These are phyloP conservation scores for Brachionus koreanus DNA, from an alignment of 1,140 invertebrate species.

Conservation along the genomic window DNA sequence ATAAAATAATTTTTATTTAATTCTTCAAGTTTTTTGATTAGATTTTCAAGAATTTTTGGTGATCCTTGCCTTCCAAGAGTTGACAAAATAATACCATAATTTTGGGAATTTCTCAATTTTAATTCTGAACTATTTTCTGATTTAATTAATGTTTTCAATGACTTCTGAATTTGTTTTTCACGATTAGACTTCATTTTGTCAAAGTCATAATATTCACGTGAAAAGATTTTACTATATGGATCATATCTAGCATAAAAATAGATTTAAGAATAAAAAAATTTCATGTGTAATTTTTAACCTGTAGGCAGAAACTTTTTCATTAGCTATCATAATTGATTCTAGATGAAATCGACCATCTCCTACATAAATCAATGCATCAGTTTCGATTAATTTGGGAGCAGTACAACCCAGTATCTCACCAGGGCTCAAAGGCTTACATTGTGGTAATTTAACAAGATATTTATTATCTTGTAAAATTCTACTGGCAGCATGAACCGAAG, in stretches of 20 bases:
- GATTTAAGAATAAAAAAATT: too few species aligned
- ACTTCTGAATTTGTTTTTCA: constrained; percentile 68
- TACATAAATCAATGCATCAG: constrained; percentile 76
- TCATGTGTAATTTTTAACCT: too few species aligned
- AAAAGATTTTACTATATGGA: constrained; percentile 92
- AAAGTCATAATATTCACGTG: constrained; percentile 85
- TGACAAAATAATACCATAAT: constrained; percentile 77
- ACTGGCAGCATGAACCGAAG: constrained; percentile 70
- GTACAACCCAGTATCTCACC: constrained; percentile 96
- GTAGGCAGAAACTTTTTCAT: constrained; percentile 79
- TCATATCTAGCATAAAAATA: constrained; percentile 70
- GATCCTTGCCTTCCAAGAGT: constrained; percentile 86
- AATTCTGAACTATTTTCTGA: constrained; percentile 43
- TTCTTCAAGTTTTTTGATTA: constrained; percentile 45
- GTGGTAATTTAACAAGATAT: constrained; percentile 65
- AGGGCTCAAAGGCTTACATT: constrained; percentile 90
- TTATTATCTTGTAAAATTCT: constrained; percentile 1
- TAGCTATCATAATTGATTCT: constrained; percentile 96
- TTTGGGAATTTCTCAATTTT: neutral
- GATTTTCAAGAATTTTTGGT: constrained; percentile 56
- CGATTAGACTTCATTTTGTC: constrained; percentile 73
- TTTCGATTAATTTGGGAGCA: constrained; percentile 71
- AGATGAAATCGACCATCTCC: constrained; percentile 98
- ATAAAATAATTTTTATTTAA: constrained; percentile 33
- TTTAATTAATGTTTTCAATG: constrained; percentile 59